phyloP scores from a whole-genome alignment of 2,888 invertebrate genomes.

The Myathropa florea region DNA sequence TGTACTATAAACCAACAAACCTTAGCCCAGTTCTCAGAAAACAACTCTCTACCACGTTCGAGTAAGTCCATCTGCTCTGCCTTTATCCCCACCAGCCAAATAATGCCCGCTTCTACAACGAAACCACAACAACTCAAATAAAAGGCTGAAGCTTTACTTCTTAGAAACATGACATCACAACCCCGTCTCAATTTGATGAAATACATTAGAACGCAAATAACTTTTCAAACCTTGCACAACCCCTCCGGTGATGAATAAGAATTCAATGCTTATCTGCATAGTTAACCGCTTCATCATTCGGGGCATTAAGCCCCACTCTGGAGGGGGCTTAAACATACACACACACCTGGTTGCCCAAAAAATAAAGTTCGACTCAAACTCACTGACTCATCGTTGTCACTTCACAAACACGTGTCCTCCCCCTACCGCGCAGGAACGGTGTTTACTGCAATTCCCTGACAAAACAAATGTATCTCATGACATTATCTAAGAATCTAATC shows the following conservation, averaged over 20 bases:
- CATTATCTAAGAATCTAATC: conserved; percentile 1
- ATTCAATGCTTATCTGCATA: background rate
- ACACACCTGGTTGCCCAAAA: background rate
- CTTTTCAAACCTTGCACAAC: background rate
- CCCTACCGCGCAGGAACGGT: background rate
- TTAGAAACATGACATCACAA: background rate
- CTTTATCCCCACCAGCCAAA: too few species aligned
- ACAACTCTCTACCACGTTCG: too few species aligned
- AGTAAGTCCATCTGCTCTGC: too few species aligned
- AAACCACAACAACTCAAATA: too few species aligned
- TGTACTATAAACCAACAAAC: too few species aligned
- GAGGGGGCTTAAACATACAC: background rate
- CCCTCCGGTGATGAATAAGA: background rate
- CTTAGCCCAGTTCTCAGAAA: too few species aligned
- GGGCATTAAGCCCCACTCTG: background rate
- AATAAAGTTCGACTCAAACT: background rate
- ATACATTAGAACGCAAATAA: background rate
- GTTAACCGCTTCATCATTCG: background rate
- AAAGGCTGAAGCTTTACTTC: background rate
- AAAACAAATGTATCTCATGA: background rate
- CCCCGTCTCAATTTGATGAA: background rate
- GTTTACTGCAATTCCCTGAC: background rate
- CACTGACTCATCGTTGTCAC: background rate
- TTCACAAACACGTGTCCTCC: background rate
- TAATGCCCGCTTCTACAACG: too few species aligned